A percentile compares a stretch with the other conserved stretches of the same genome.
Conservation (phyloP, 1,140 invertebrate genomes). For the Lordiphosa collinella region DNA sequence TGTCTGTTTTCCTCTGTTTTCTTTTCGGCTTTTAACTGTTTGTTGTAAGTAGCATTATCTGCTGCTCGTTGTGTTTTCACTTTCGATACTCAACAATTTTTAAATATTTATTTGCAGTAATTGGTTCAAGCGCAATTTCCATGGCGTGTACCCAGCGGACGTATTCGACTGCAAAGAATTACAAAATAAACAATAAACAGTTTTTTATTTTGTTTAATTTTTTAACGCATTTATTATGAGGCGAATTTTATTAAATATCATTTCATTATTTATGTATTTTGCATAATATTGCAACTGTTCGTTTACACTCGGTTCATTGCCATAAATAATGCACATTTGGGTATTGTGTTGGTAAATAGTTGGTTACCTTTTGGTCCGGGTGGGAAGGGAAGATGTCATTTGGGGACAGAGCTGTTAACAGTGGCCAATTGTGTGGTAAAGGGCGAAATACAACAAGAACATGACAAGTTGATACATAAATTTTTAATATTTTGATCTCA, state of each 20-base stretch:
- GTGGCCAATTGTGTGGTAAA: not conserved
- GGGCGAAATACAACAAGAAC: too few relatives aligned
- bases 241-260: slow-evolving; percentile 50
- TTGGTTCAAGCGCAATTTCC: slow-evolving; percentile 41
- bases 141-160: slow-evolving; percentile 16
- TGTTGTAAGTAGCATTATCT: not conserved
- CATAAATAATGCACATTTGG: slow-evolving; percentile 27
- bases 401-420: too few relatives aligned
- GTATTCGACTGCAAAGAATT: slow-evolving; percentile 25
- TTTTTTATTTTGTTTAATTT: slow-evolving; percentile 15
- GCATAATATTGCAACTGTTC: slow-evolving; percentile 4
- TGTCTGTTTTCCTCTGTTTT: slow-evolving; percentile 1
- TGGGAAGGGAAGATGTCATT: too few relatives aligned
- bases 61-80: slow-evolving; percentile 14
- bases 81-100: slow-evolving; percentile 41
- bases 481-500: too few relatives aligned
- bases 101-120: slow-evolving; percentile 56
- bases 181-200: slow-evolving; percentile 12
- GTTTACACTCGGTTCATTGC: slow-evolving; percentile 2
- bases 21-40: slow-evolving; percentile 10
- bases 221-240: slow-evolving; percentile 31
- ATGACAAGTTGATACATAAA: too few relatives aligned
- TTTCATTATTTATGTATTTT: slow-evolving; percentile 59
- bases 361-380: not conserved
- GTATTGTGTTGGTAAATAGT: slow-evolving; percentile 3